These are phyloP conservation scores for Coelopa pilipes DNA, from an alignment of 2,888 invertebrate species.

Conservation along the genomic window DNA sequence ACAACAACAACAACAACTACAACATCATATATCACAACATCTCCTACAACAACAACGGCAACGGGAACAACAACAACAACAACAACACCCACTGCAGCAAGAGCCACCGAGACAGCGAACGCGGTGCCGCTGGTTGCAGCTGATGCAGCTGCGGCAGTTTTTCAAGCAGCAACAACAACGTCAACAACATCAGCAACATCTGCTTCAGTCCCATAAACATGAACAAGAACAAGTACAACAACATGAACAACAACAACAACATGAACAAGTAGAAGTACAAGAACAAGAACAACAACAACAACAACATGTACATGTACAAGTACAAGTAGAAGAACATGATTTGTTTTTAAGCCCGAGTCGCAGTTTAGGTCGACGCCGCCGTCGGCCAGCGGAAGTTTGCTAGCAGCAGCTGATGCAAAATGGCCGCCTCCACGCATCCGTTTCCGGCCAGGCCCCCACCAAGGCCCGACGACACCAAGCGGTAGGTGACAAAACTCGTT, in stretches of 20 bases:
- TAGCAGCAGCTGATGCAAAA: conserved; percentile 16
- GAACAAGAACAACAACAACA: conserved; percentile 16
- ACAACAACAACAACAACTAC: conserved; percentile 15
- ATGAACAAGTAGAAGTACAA: conserved; percentile 29
- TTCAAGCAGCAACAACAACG: conserved; percentile 39
- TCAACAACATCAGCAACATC: conserved; percentile 35
- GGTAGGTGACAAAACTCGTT: conserved; percentile 18
- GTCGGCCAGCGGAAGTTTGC: background rate
- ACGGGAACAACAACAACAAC: conserved; percentile 27
- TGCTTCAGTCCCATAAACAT: no score
- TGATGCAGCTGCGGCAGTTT: conserved; percentile 46
- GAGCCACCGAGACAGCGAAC: conserved; percentile 29
- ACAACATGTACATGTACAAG: conserved; percentile 10
- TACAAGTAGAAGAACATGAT: conserved; percentile 16
- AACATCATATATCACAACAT: conserved; percentile 35
- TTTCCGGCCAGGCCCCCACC: background rate
- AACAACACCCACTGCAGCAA: no score
- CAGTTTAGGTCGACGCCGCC: background rate
- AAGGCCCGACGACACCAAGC: background rate
- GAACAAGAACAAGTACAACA: conserved; percentile 34
- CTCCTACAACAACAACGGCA: conserved; percentile 38
- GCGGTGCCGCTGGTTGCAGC: conserved; percentile 32
- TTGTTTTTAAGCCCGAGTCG: conserved; percentile 20
- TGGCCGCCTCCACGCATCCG: background rate
- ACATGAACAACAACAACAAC: conserved; percentile 22